Evolutionary conservation across 2,113 vertebrate species (phyloP), one percentile per base, ranked within the genome.

Genomic region (Centropus bengalensis): DNA sequence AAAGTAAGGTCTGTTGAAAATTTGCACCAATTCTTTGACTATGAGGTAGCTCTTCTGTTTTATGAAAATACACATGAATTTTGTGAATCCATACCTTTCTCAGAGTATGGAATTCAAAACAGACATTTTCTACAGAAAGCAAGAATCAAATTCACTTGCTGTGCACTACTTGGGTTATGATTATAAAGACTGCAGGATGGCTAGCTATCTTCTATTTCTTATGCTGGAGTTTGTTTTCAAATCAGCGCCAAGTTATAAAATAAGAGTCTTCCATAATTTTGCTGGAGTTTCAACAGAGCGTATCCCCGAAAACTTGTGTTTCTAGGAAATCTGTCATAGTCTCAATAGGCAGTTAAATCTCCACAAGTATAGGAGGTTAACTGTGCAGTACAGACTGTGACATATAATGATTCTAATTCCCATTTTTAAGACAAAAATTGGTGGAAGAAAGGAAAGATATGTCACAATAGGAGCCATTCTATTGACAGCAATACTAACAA

Each of bases 371-470:
- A 49, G 51, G 47, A 70, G 64, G 32, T 75, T 84, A 81, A 84
- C 42, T 28, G 36, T 13, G 6, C 47, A 47, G 66, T 63, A 89
- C 64, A 88, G 64, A 45, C 26, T 28, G 20, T 92, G 86, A 91
- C 84, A 58, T 9, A 58, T 88, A 89, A 91, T 2, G 4, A 70
- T 38, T 83, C 55, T 80, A 82, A 87, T n/a, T 88, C 69, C 76
- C 69, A 68, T 86, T 96, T 96, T 79, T 63, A 93, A 93, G 85
- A 85, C 77, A 93, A 92, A 92, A 78, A 95, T 69, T 93, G 71
- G 96, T 67, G 69, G 49, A 67, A 77, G 82, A 88, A 49, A 51
- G 33, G 62, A 94, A 88, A 85, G 8, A 59, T 91, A 80, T 82
- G 70, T 87, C 91, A 75, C 70, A 80, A 63, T 22, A 88, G 88